phyloP scores from a whole-genome alignment of 2,113 vertebrate genomes.

The Camelus bactrianus region DNA sequence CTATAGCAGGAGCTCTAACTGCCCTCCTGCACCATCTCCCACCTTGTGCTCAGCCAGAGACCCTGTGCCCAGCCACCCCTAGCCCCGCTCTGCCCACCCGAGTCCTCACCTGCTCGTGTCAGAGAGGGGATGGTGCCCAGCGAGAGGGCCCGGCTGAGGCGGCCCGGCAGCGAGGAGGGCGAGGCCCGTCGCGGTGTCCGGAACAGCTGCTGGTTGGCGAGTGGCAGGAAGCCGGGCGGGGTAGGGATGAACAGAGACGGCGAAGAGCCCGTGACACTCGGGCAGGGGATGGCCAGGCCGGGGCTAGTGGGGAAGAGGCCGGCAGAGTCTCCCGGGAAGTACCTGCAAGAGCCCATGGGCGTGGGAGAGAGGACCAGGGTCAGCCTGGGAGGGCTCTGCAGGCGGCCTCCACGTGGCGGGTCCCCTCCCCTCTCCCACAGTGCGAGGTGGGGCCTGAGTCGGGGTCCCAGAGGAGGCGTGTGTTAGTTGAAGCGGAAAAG shows the following conservation, averaged over 20 bases:
- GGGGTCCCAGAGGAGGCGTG: constrained; percentile 72
- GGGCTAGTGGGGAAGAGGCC: constrained; percentile 82
- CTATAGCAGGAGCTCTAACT: not conserved
- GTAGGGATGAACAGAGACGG: constrained; percentile 89
- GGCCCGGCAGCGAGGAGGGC: constrained; percentile 94
- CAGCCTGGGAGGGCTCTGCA: not conserved
- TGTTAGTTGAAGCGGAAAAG: constrained; percentile 77
- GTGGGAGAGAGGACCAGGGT: not conserved
- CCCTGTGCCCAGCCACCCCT: not conserved
- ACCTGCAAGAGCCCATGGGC: constrained; percentile 87
- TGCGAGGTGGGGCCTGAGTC: not conserved
- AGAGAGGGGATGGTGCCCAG: constrained; percentile 96
- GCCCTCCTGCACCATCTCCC: fast-evolving
- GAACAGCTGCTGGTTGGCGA: constrained; percentile 90
- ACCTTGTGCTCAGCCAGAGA: fast-evolving
- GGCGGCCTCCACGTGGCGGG: not conserved
- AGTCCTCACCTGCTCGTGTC: constrained; percentile 90
- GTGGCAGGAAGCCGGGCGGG: constrained; percentile 92
- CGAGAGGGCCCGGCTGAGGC: constrained; percentile 93
- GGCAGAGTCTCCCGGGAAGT: constrained; percentile 87
- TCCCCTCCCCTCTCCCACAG: not conserved
- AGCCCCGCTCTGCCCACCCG: fast-evolving
- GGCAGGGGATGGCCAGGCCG: constrained; percentile 74
- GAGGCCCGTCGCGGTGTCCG: constrained; percentile 89
- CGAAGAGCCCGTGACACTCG: constrained; percentile 46